These are phyloP conservation scores for Xanthorhoe designata DNA, from an alignment of 2,888 invertebrate genomes.

Conservation along the genomic window DNA sequence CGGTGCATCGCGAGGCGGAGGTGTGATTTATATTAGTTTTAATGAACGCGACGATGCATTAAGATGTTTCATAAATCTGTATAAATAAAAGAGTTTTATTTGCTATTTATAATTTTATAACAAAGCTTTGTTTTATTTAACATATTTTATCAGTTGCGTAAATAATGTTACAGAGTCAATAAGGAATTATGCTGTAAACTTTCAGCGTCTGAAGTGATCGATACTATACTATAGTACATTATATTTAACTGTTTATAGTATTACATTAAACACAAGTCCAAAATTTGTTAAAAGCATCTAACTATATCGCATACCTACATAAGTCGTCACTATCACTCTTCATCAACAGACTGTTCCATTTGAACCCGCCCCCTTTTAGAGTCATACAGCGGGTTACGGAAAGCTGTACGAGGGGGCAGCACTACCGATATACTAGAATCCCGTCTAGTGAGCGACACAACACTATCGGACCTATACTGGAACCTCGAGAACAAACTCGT, in stretches of 20 bases:
- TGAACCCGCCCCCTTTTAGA: slow-evolving; percentile 71
- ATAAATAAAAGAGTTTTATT: slow-evolving; percentile 15
- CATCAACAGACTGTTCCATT: slow-evolving; percentile 59
- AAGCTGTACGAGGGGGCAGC: slow-evolving; percentile 59
- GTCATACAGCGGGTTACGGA: slow-evolving; percentile 76
- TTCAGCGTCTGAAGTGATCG: no score
- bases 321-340: slow-evolving; percentile 48
- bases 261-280: not conserved
- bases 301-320: not conserved
- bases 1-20: slow-evolving; percentile 32
- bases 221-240: no score
- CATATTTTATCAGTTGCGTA: not conserved
- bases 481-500: slow-evolving; percentile 62
- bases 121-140: not conserved
- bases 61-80: slow-evolving; percentile 23
- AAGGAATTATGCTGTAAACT: no score
- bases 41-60: slow-evolving; percentile 28
- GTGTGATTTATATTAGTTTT: slow-evolving; percentile 36
- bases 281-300: not conserved
- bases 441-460: slow-evolving; percentile 72
- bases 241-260: not conserved
- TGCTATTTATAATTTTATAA: slow-evolving; percentile 5
- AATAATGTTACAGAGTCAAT: no score
- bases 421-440: slow-evolving; percentile 60
- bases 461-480: slow-evolving; percentile 71